Percentiles rank a stretch among this genome's conserved stretches.
phyloP scores from a whole-genome alignment of 2,113 vertebrate genomes.

The Ochotona princeps region DNA sequence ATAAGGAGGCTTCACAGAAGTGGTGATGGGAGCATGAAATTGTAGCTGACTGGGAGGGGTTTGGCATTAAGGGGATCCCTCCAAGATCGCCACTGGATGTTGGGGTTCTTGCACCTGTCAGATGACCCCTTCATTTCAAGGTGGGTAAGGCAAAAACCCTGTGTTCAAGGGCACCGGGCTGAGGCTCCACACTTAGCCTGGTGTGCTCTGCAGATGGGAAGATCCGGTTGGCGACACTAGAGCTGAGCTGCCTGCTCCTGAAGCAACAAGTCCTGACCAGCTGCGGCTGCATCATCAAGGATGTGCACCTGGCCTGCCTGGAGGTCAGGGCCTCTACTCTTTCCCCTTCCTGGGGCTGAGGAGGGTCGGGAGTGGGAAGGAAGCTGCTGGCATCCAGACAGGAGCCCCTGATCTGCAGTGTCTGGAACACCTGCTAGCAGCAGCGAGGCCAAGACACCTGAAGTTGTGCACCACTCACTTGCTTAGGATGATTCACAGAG shows the following conservation, averaged over 20 bases:
- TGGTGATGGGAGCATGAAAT: not conserved
- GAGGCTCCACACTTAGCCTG: not conserved
- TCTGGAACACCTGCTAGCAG: not conserved
- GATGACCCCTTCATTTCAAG: not conserved
- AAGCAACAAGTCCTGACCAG: constrained; percentile 95
- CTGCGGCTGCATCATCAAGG: constrained; percentile 93
- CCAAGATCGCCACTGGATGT: not conserved
- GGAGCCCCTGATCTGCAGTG: fast-evolving
- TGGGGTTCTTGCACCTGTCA: not conserved
- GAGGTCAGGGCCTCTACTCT: constrained; percentile 87
- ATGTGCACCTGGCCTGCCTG: constrained; percentile 96
- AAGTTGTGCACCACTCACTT: fast-evolving
- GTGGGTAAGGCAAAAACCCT: not conserved
- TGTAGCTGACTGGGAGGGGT: not conserved
- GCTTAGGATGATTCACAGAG: not conserved
- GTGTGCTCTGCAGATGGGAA: constrained; percentile 90
- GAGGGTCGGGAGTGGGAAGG: fast-evolving
- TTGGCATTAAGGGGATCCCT: not conserved
- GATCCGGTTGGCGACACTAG: constrained; percentile 95
- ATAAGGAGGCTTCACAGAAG: not conserved
- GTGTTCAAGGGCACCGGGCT: not conserved
- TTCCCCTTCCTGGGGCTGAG: not conserved
- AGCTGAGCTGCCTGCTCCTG: constrained; percentile 95
- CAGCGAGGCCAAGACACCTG: not conserved
- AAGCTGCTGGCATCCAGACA: not conserved